Conservation (phyloP, 2,888 invertebrate genomes). For the Apocheima hispidaria region DNA sequence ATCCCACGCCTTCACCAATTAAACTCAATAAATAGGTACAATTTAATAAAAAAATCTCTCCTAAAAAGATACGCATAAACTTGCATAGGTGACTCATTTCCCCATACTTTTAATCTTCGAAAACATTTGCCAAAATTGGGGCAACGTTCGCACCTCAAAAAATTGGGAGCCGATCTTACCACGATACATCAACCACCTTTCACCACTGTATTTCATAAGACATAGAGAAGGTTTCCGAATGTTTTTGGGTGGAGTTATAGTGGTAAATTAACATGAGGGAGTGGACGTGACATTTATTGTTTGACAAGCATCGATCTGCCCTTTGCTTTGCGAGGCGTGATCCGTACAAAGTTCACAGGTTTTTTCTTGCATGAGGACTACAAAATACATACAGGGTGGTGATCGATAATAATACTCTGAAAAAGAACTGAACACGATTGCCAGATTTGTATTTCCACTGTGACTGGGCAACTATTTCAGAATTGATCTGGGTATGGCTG, state of each 20-base stretch:
- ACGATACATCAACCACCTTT: constrained; percentile 43
- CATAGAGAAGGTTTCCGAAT: constrained; percentile 50
- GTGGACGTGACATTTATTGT: constrained; percentile 86
- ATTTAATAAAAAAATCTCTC: neutral
- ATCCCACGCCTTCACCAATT: too few relatives aligned
- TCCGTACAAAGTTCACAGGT: constrained; percentile 72
- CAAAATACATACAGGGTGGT: constrained; percentile 7
- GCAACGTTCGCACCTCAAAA: constrained; percentile 82
- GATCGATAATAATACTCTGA: neutral
- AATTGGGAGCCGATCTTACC: constrained; percentile 62
- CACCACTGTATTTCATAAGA: constrained; percentile 37
- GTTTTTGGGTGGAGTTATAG: constrained; percentile 21
- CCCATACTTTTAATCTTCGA: constrained; percentile 68
- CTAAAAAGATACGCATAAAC: constrained; percentile 18
- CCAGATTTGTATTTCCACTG: neutral
- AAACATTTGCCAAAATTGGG: constrained; percentile 76
- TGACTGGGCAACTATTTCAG: too few relatives aligned
- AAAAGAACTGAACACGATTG: neutral
- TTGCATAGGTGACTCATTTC: constrained; percentile 46
- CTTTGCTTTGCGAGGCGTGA: constrained; percentile 83
- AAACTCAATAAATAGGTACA: too few relatives aligned
- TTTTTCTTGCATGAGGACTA: constrained; percentile 45
- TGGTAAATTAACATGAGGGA: constrained; percentile 76
- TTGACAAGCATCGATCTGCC: constrained; percentile 86
- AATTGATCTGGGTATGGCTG: too few relatives aligned